phyloP scores from a whole-genome alignment of 1,140 invertebrate species.

The Bombus confusus region DNA sequence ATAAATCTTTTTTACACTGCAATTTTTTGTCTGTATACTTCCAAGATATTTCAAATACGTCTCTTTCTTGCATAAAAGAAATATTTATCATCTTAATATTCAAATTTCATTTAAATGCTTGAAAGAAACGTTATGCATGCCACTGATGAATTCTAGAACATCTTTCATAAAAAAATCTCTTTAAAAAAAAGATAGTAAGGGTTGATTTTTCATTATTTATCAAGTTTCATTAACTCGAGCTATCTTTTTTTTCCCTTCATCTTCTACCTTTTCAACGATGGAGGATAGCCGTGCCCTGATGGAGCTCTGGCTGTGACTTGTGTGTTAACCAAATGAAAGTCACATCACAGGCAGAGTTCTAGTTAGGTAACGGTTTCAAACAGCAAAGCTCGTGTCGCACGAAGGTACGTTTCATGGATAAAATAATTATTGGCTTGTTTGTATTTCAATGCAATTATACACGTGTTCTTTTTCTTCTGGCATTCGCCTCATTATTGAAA shows the following conservation, averaged over 20 bases:
- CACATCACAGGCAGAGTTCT: slow-evolving; percentile 97
- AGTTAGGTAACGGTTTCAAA: slow-evolving; percentile 86
- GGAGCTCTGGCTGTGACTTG: slow-evolving; percentile 92
- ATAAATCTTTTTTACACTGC: slow-evolving; percentile 15
- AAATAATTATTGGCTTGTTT: slow-evolving; percentile 47
- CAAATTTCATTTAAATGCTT: slow-evolving; percentile 6
- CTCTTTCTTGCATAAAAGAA: slow-evolving; percentile 14
- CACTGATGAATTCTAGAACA: slow-evolving; percentile 15
- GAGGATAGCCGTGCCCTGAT: slow-evolving; percentile 83
- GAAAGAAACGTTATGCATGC: slow-evolving; percentile 49
- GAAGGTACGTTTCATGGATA: slow-evolving; percentile 62
- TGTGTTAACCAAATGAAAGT: slow-evolving; percentile 83
- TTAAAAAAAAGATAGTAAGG: slow-evolving; percentile 26
- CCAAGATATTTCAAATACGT: slow-evolving; percentile 3
- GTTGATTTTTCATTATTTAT: neutral
- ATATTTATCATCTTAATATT: neutral
- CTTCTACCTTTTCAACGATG: slow-evolving; percentile 53
- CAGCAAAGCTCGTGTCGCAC: slow-evolving; percentile 61
- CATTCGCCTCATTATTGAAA: neutral
- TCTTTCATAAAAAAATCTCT: slow-evolving; percentile 2
- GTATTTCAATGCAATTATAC: neutral
- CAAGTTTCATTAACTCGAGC: neutral
- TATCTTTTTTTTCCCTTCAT: slow-evolving; percentile 45
- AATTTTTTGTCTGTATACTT: slow-evolving; percentile 19
- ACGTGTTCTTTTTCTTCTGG: neutral